phyloP scores from a whole-genome alignment of 1,140 invertebrate genomes.

The Camponotus floridanus region DNA sequence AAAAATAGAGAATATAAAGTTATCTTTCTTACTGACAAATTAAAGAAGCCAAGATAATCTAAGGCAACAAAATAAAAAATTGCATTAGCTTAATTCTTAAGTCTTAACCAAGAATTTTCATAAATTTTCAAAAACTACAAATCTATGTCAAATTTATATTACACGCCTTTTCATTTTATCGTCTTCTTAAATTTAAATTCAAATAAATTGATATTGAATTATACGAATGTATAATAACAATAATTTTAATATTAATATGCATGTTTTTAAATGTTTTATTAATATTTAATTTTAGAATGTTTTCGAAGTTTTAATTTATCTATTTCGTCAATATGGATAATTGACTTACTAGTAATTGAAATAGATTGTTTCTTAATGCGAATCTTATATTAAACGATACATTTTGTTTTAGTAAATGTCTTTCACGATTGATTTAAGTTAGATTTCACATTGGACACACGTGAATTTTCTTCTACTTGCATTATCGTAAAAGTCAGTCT shows the following conservation, averaged over 20 bases:
- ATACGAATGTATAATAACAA: background rate
- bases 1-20: background rate
- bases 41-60: background rate
- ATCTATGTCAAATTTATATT: background rate
- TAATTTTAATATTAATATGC: constrained; percentile 19
- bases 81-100: background rate
- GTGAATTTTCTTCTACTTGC: constrained; percentile 22
- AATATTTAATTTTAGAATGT: background rate
- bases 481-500: constrained; percentile 2
- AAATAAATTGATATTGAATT: background rate
- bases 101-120: background rate
- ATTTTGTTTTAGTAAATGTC: background rate
- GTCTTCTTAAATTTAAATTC: background rate
- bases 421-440: background rate
- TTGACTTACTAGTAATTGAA: constrained; percentile 8
- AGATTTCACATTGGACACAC: constrained; percentile 17
- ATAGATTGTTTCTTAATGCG: background rate
- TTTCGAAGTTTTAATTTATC: background rate
- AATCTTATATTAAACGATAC: constrained; percentile 23
- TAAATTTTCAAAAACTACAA: background rate
- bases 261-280: background rate
- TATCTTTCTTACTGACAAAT: background rate
- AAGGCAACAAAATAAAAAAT: background rate
- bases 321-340: background rate
- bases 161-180: background rate